These are phyloP conservation scores for Trichopria drosophilae DNA, from an alignment of 2,888 invertebrate genomes.

Conservation along the genomic window DNA sequence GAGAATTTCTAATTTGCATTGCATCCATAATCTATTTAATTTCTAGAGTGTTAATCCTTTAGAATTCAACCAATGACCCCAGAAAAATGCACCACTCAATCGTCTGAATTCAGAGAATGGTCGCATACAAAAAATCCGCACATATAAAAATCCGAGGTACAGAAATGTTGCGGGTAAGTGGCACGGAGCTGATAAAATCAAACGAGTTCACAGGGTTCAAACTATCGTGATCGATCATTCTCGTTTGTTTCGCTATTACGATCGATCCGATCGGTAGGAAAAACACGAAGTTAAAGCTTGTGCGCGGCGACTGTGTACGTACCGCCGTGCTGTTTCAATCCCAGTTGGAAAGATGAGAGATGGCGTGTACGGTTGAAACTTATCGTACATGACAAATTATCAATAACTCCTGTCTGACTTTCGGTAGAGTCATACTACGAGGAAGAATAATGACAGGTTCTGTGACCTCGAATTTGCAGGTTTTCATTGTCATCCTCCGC, in stretches of 20 bases:
- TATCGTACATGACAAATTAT: conserved; percentile 46
- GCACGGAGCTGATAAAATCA: conserved; percentile 10
- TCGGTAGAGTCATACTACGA: conserved; percentile 28
- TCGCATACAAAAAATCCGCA: no score
- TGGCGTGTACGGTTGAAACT: conserved; percentile 39
- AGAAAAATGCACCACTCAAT: no score
- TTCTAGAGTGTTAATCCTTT: no score
- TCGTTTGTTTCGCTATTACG: conserved; percentile 3
- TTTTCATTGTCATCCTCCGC: conserved; percentile 1
- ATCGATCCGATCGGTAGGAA: conserved; percentile 20
- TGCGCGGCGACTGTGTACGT: no score
- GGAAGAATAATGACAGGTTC: conserved; percentile 45
- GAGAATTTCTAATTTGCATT: no score
- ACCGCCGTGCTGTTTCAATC: conserved; percentile 27
- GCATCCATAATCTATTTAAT: no score
- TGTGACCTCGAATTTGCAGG: conserved; percentile 13
- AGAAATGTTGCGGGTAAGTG: no score
- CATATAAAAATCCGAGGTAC: no score
- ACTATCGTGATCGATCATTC: conserved; percentile 24
- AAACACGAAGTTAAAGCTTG: conserved; percentile 13
- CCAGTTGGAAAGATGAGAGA: conserved; percentile 38
- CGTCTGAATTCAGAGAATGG: no score
- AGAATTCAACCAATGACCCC: no score
- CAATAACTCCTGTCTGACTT: conserved; percentile 43
- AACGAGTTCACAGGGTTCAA: conserved; percentile 16